Evolutionary conservation across 2,797 vertebrate species (phyloP).

Genomic region (Miichthys miiuy): DNA sequence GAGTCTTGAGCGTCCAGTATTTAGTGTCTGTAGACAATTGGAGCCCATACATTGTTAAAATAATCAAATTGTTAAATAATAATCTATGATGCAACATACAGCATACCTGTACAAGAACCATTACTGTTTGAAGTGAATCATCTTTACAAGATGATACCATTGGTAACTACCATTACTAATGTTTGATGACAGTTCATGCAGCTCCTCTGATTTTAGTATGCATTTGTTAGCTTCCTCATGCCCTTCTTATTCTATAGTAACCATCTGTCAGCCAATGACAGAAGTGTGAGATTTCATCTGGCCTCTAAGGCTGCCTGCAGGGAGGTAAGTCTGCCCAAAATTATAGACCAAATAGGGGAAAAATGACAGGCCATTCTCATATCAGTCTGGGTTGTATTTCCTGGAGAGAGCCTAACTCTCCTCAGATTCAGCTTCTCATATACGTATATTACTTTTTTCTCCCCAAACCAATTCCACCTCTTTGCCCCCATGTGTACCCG

Average conservation of each 20-base stretch:
- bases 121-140: too few relatives aligned
- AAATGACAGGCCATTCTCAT: slow-evolving; percentile 50
- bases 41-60: background rate
- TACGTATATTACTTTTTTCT: slow-evolving; percentile 28
- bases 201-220: slow-evolving; percentile 18
- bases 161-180: too few relatives aligned
- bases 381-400: slow-evolving; percentile 42
- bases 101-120: too few relatives aligned
- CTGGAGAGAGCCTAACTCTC: slow-evolving; percentile 33
- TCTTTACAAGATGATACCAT: too few relatives aligned
- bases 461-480: slow-evolving; percentile 40
- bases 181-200: background rate
- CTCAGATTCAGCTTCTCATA: slow-evolving; percentile 13
- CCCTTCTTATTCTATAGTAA: slow-evolving; percentile 25
- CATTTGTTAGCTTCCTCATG: slow-evolving; percentile 2
- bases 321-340: slow-evolving; percentile 39
- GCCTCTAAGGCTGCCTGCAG: slow-evolving; percentile 33
- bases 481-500: slow-evolving; percentile 15
- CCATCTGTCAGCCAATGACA: slow-evolving; percentile 39
- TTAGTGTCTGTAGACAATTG: background rate
- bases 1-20: background rate
- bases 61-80: background rate
- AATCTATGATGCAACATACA: too few relatives aligned
- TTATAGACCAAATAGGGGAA: slow-evolving; percentile 25
- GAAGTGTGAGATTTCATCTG: slow-evolving; percentile 48